Base-by-base conservation (phyloP, 2,888 invertebrate species). In the Hedya salicella region DNA sequence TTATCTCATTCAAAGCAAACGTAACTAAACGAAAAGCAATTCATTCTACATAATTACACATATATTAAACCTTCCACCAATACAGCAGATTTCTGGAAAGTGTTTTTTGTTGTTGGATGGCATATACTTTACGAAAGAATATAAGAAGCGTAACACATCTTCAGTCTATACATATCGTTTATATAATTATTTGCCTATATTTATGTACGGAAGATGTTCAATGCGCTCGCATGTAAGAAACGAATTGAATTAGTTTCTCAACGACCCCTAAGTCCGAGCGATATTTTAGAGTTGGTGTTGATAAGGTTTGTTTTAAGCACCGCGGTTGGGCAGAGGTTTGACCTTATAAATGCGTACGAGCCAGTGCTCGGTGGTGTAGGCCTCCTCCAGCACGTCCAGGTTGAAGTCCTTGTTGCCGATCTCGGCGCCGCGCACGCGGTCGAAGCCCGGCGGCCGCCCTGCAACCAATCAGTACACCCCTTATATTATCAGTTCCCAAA, bases 341-440 rank as follows among this genome's bases (percentile, higher is more conserved):
- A 99, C 99, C 94, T 98, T 98, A 92, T 99, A 99, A 82, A 99
- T 98, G 79, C 99, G 95, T 64, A 99, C 99, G 53, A 99, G 94
- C 99, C 99, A 99, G 91, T 99, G 99, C 86, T 99, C 99, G 0
- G 99, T 98, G 16, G 99, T 99, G 91, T 99, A 99, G 0, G 99
- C 99, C 91, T 99, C 99, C 87, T 99, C 99, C n/a, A 99, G 91
- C n/a, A 98, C 97, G 83, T 98, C 98, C 70, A 99, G 90, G 87
- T 98, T 98, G 90, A 99, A 98, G 89, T 99, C 98, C 91, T 99
- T 99, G 92, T 98, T 98, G 73, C 99, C 99, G 78, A 99, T 99
- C 91, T 99, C 99, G n/a, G 98, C 97, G 75, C 97, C 96, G 62
- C 99, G 94, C 0, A 99, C 99, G 76, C 99, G 94, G 92, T 99